Evolutionary conservation across 2,888 invertebrate species (phyloP).

Genomic region (Apodemia duryi): DNA sequence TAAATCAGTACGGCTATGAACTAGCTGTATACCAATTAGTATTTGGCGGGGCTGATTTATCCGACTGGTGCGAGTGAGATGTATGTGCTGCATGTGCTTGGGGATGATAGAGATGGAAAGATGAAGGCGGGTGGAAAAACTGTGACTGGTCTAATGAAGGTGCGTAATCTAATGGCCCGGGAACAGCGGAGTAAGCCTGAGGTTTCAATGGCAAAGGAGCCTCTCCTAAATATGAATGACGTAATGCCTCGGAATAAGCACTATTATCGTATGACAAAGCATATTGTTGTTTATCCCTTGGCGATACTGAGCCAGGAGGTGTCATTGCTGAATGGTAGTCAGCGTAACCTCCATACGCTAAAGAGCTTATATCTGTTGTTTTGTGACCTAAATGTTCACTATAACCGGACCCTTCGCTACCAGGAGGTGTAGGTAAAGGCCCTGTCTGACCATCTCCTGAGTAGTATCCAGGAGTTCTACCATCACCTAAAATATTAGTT

Average conservation of each 20-base stretch:
- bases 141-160: constrained; percentile 89
- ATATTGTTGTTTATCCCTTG: constrained; percentile 88
- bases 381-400: constrained; percentile 81
- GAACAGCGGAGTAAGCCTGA: constrained; percentile 90
- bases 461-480: constrained; percentile 68
- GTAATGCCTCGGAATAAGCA: constrained; percentile 83
- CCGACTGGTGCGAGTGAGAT: constrained; percentile 65
- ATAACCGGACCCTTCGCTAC: constrained; percentile 88
- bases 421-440: constrained; percentile 93
- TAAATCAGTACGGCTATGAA: constrained; percentile 79
- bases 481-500: constrained; percentile 84
- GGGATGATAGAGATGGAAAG: constrained; percentile 94
- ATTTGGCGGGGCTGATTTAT: constrained; percentile 83
- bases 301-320: constrained; percentile 97
- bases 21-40: constrained; percentile 89
- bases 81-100: constrained; percentile 66
- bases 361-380: constrained; percentile 80
- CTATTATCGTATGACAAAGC: constrained; percentile 72
- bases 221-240: constrained; percentile 75
- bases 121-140: constrained; percentile 88
- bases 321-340: constrained; percentile 97
- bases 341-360: constrained; percentile 80
- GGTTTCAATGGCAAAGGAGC: constrained; percentile 89
- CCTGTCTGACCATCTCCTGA: constrained; percentile 83
- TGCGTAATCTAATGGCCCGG: constrained; percentile 83